These are phyloP conservation scores for Clarias laeviceps DNA, from an alignment of 2,797 vertebrate species.

Conservation along the genomic window DNA sequence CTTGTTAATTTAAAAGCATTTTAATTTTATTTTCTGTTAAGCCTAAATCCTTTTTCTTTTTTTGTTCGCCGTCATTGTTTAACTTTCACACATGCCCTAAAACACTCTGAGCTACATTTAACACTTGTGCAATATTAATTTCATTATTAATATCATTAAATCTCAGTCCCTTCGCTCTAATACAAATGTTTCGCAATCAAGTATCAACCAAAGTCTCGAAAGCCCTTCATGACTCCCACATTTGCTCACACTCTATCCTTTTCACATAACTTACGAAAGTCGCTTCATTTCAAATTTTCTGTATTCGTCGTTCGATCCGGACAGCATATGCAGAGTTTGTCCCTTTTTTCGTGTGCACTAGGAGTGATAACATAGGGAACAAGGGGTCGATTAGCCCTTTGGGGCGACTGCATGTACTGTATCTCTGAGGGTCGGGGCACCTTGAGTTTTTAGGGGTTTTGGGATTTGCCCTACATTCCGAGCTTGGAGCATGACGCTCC, in stretches of 20 bases:
- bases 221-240: background rate
- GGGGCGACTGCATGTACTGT: conserved; percentile 58
- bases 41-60: background rate
- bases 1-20: background rate
- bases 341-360: conserved; percentile 21
- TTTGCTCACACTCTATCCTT: background rate
- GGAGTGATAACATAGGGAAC: background rate
- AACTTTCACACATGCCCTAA: background rate
- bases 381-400: conserved; percentile 72
- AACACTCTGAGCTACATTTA: background rate
- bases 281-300: background rate
- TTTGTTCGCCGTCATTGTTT: background rate
- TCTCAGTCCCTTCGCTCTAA: background rate
- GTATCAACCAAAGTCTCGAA: background rate
- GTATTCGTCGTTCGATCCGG: conserved; percentile 12
- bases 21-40: background rate
- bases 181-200: conserved; percentile 2
- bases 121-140: conserved; percentile 22
- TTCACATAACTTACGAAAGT: background rate
- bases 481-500: conserved; percentile 76
- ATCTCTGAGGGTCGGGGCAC: conserved; percentile 77
- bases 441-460: conserved; percentile 57
- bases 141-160: background rate
- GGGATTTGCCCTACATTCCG: conserved; percentile 79
- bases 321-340: conserved; percentile 47